Percentiles rank a stretch among this genome's conserved stretches.
Conservation (phyloP, 2,797 vertebrate genomes). For the Syndactyla subalaris region DNA sequence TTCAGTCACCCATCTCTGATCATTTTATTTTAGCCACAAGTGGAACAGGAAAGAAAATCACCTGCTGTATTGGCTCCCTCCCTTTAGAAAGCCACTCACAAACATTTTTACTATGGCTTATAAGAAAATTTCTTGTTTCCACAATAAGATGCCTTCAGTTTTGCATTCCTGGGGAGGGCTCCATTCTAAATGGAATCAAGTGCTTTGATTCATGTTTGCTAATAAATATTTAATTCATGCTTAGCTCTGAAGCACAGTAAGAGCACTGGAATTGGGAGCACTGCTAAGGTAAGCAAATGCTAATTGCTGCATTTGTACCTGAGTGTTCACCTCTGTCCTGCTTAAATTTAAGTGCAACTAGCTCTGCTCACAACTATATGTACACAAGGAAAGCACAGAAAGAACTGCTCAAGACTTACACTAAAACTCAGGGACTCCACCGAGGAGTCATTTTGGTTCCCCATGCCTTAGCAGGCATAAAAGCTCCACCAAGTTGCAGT, state of each 20-base stretch:
- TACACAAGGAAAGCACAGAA: neutral
- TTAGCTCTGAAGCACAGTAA: neutral
- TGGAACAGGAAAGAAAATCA: neutral
- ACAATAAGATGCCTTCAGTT: neutral
- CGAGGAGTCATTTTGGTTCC: neutral
- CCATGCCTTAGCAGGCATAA: neutral
- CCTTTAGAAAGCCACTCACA: neutral
- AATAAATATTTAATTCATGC: neutral
- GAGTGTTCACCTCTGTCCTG: neutral
- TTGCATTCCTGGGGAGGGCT: neutral
- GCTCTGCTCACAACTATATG: neutral
- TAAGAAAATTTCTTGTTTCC: neutral
- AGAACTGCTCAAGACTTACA: neutral
- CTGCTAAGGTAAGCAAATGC: neutral
- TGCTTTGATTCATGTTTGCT: neutral
- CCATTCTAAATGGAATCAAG: neutral
- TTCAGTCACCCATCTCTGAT: neutral
- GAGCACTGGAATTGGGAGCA: neutral
- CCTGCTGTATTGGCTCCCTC: neutral
- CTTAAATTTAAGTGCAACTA: neutral
- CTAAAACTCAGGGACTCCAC: neutral
- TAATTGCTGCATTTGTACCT: neutral
- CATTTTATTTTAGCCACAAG: neutral
- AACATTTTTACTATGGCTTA: neutral
- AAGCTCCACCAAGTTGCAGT: neutral